phyloP scores from a whole-genome alignment of 2,797 vertebrate species.

The Ptychobarbus kaznakovi region DNA sequence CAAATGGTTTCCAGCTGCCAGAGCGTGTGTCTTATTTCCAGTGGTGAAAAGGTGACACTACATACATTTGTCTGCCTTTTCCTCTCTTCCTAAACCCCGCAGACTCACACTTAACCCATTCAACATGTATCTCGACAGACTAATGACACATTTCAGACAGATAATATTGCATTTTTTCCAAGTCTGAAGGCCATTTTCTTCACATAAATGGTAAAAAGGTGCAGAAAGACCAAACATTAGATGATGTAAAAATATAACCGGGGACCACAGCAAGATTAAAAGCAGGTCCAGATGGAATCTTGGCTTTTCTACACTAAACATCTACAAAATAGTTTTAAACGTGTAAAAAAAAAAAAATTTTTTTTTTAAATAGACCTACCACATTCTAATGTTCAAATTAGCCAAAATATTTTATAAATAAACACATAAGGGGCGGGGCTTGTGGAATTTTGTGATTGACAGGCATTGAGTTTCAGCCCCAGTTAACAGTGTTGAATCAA shows the following conservation, averaged over 20 bases:
- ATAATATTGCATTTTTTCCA: constrained; percentile 11
- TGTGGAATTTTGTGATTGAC: not conserved
- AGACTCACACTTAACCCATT: constrained; percentile 46
- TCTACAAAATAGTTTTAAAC: not conserved
- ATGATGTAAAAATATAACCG: constrained; percentile 9
- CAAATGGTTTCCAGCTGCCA: constrained; percentile 62
- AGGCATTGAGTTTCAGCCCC: not conserved
- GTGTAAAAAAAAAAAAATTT: no score
- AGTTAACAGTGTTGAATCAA: constrained; percentile 4
- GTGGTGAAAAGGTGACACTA: constrained; percentile 44
- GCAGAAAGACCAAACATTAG: constrained; percentile 16
- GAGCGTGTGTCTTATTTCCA: constrained; percentile 44
- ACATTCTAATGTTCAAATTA: not conserved
- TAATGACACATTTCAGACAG: constrained; percentile 38
- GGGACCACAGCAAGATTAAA: not conserved
- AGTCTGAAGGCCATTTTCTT: constrained; percentile 15
- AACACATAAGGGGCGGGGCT: not conserved
- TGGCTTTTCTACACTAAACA: not conserved
- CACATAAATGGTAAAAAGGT: constrained; percentile 36
- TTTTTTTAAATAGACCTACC: not conserved
- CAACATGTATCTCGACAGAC: constrained; percentile 21
- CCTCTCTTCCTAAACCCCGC: constrained; percentile 29
- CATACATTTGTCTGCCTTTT: constrained; percentile 39
- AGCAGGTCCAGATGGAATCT: not conserved
- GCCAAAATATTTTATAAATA: not conserved